Evolutionary conservation across 2,113 vertebrate genomes (phyloP), one percentile per base, ranked within the genome.

Genomic region (Morone chrysops): DNA sequence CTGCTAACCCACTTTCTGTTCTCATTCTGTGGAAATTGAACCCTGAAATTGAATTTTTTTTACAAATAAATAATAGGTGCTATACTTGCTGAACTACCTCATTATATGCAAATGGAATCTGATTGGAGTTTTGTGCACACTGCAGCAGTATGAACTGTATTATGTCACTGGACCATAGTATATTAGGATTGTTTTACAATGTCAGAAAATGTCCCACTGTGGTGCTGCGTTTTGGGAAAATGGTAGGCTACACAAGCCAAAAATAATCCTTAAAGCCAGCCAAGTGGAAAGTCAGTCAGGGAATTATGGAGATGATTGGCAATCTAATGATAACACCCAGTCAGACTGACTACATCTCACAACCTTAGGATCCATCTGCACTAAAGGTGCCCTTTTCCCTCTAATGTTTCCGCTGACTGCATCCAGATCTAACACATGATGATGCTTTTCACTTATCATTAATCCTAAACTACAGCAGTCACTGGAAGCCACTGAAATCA

Each of bases 221-320:
- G 60, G 75, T 80, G 80, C 75, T 70, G 78, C 45, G 0, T 79
- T 82, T 31, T 72, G 72, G 61, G 80, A 67, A 90, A 87, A 81
- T 83, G 25, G 72, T 73, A 51, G 62, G 57, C 36, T 53, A 68
- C 41, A 51, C 25, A 56, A 38, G 80, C 81, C 80, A 87, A 86
- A 86, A 41, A 79, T 63, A 82, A 87, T 83, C 79, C 50, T 59
- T 36, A 31, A 76, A 90, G 62, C 53, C 81, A 80, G 56, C 70
- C 83, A 78, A 86, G 80, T 82, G 70, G 83, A 90, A 90, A 88
- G 87, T 59, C 70, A 88, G 59, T 51, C 66, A 54, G 70, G 63
- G 79, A 87, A 90, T 79, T 81, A 68, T 87, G 70, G 75, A 74
- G 60, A 91, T 84, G 76, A 87, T 80, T 89, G 82, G 61, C 68